These are phyloP conservation scores for Homalodisca vitripennis DNA, from an alignment of 1,140 invertebrate species.

Conservation along the genomic window DNA sequence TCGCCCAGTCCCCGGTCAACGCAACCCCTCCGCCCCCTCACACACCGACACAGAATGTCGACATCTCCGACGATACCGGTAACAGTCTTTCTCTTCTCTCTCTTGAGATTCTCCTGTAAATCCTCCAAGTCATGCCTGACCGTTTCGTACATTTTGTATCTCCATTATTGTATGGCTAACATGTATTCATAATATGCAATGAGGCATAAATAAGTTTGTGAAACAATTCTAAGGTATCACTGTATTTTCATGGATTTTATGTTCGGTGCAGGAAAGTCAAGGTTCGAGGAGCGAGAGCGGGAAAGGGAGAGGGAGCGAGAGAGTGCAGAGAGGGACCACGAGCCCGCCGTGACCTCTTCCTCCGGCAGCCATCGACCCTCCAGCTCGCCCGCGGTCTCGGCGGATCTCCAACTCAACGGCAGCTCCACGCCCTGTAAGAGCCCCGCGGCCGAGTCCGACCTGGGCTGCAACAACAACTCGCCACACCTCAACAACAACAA, in stretches of 20 bases:
- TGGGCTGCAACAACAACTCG: slow-evolving; percentile 43
- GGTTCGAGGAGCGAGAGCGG: slow-evolving; percentile 1
- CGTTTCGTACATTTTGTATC: too few species aligned
- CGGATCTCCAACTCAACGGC: slow-evolving; percentile 41
- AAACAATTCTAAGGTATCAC: too few species aligned
- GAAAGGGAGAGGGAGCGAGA: slow-evolving; percentile 15
- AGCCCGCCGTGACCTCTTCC: slow-evolving; percentile 17
- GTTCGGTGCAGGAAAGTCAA: slow-evolving; percentile 7
- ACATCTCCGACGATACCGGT: slow-evolving; percentile 10
- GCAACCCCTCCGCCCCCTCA: slow-evolving; percentile 47
- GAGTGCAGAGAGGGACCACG: slow-evolving; percentile 13
- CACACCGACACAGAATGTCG: slow-evolving; percentile 37
- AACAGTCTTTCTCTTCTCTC: slow-evolving; percentile 1
- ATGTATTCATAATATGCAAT: too few species aligned
- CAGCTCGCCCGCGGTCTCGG: slow-evolving; percentile 15
- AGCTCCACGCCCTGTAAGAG: slow-evolving; percentile 51
- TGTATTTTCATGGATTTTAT: not conserved
- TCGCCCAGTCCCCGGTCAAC: slow-evolving; percentile 43
- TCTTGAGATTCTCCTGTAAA: not conserved
- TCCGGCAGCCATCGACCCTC: slow-evolving; percentile 35
- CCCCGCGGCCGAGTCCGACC: slow-evolving; percentile 55
- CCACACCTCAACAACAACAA: slow-evolving; percentile 50
- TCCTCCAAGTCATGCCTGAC: not conserved
- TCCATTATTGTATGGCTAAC: too few species aligned
- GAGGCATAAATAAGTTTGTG: too few species aligned